Percentiles rank a stretch among this genome's conserved stretches.
Evolutionary conservation across 2,888 invertebrate genomes (phyloP).

Genomic region (Coelogynopora nodosa): DNA sequence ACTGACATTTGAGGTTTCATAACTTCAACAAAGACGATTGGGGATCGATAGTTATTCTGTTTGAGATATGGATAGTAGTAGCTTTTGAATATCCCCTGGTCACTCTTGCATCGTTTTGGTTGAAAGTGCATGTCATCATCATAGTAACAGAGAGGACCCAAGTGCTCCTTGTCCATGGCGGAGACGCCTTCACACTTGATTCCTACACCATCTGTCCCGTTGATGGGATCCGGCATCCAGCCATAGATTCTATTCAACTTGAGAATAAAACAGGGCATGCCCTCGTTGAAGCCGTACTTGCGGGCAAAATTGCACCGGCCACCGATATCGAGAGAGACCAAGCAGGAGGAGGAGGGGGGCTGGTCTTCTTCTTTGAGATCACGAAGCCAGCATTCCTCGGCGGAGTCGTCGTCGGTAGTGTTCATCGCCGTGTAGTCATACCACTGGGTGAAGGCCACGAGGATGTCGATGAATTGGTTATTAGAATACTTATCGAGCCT

Average conservation of each 20-base stretch:
- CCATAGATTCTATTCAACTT: constrained; percentile 43
- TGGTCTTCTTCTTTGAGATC: not conserved
- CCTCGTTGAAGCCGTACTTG: constrained; percentile 41
- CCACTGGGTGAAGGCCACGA: constrained; percentile 37
- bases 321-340: not conserved
- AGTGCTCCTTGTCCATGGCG: constrained; percentile 31
- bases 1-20: constrained; percentile 59
- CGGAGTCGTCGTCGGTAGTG: not conserved
- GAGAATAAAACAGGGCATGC: constrained; percentile 37
- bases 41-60: constrained; percentile 62
- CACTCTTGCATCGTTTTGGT: constrained; percentile 68
- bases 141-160: constrained; percentile 42
- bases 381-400: not conserved
- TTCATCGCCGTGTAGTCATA: not conserved
- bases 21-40: constrained; percentile 63
- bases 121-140: constrained; percentile 51
- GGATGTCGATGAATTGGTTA: constrained; percentile 29
- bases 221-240: constrained; percentile 42
- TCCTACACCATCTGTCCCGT: not conserved
- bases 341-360: not conserved
- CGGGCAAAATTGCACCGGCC: not conserved
- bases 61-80: constrained; percentile 64
- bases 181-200: constrained; percentile 45
- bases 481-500: not conserved
- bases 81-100: constrained; percentile 66